Base-by-base conservation (phyloP, 2,888 invertebrate genomes). In the Drosophila meridionalis region DNA sequence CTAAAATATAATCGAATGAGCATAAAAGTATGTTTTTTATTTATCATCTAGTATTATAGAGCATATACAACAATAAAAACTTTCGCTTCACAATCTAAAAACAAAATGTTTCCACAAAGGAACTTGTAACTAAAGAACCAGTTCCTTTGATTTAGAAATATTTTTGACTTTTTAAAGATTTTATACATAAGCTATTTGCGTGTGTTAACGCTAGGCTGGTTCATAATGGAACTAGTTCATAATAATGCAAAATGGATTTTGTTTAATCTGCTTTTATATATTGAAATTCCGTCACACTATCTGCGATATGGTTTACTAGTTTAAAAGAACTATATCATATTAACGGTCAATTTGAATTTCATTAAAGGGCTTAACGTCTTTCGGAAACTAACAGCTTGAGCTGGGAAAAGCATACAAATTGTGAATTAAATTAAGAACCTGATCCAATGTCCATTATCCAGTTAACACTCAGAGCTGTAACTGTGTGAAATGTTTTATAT, bases 381-480 rank as follows among this genome's bases (percentile, higher is more conserved):
- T 43, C 40, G 40, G 20, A 48, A 58, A 30, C 28, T 0, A 56
- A 32, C 30, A 26, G 30, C 30, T 34, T 20, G 8, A 34, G 14
- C 7, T 36, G 40, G 6, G 8, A 47, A 28, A 9, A 32, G 36
- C 20, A 56, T 34, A 28, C 34, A 58, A 38, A 11, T 26, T 26
- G 14, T 45, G 50, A 62, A n/a, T 14, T 43, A 59, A 71, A 43
- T 57, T 36, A 28, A 47, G 59, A 66, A 50, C 48, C 55, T 42
- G 32, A 47, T 63, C 40, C n/a, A 50, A 32, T 28, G 64, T 20
- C 30, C 43, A 69, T 55, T 36, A 20, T 20, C 12, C 26, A 76
- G 43, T 79, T 78, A 73, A 52, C 74, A 62, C 64, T 34, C 26
- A 26, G 34, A 28, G 42, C 20, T 67, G 40, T 45, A 12, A 60